These are phyloP conservation scores for Caenorhabditis remanei DNA, from an alignment of 1,140 invertebrate species.

Conservation along the genomic window DNA sequence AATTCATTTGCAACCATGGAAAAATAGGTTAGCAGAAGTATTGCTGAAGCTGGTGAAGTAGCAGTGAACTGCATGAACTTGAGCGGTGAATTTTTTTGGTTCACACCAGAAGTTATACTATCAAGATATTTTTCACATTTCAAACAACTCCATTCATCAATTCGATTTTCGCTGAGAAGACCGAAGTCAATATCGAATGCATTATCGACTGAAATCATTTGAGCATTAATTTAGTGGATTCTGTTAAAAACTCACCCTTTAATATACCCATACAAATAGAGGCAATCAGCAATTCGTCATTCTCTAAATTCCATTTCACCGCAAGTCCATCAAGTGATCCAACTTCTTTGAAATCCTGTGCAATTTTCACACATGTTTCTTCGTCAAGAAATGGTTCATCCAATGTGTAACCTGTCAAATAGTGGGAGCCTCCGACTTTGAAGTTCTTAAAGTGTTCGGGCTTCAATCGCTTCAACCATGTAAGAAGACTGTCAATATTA, in stretches of 20 bases:
- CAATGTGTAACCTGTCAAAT: not conserved
- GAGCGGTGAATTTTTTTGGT: not conserved
- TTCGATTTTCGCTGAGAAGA: not conserved
- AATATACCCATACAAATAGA: conserved; percentile 16
- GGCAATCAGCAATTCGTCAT: not conserved
- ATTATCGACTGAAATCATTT: not conserved
- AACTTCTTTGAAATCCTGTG: not conserved
- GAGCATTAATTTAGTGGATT: not conserved
- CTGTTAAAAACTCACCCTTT: not conserved
- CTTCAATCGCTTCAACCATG: not conserved
- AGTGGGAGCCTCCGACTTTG: not conserved
- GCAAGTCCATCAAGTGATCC: not conserved
- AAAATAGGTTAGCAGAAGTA: not conserved
- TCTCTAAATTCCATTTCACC: not conserved
- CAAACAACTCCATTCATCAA: not conserved
- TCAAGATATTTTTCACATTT: not conserved
- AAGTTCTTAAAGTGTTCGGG: not conserved
- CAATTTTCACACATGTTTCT: not conserved
- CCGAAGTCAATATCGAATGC: not conserved
- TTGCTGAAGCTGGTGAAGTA: not conserved
- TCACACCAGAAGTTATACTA: not conserved
- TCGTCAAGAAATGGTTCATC: not conserved
- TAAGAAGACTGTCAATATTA: not conserved
- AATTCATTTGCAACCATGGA: not conserved
- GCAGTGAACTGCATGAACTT: conserved; percentile 36